Conservation (phyloP, 2,797 vertebrate genomes). For the Crocidura indochinensis region DNA sequence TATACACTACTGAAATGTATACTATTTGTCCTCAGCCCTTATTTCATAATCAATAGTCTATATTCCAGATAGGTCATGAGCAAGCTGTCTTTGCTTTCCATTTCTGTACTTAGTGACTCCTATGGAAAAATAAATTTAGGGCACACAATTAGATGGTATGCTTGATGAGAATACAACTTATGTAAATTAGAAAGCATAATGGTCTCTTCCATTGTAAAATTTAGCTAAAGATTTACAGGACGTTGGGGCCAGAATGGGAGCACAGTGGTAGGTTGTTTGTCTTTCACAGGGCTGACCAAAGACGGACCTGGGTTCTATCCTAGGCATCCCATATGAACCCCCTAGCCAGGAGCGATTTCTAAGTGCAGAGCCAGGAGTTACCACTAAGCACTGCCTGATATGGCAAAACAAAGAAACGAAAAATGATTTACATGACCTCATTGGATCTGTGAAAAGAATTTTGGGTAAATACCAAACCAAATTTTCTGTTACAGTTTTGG, state of each 20-base stretch:
- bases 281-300: no score
- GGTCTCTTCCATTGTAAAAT: conserved; percentile 18
- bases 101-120: conserved; percentile 31
- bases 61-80: conserved; percentile 35
- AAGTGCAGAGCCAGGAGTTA: no score
- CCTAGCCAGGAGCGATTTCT: no score
- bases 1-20: conserved; percentile 25
- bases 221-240: conserved; percentile 48
- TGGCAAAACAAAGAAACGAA: no score
- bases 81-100: conserved; percentile 26
- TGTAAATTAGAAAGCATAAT: conserved; percentile 57
- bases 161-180: background rate
- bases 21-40: conserved; percentile 41
- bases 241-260: no score
- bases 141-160: background rate
- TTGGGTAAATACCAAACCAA: conserved; percentile 51
- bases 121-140: conserved; percentile 47
- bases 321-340: no score
- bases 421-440: no score
- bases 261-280: no score
- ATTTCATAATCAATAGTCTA: background rate
- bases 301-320: no score
- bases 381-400: no score
- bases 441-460: conserved; percentile 35
- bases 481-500: conserved; percentile 24